A percentile compares a stretch with the other conserved stretches of the same genome.
Conservation (phyloP, 1,140 invertebrate species). For the Metopolophium dirhodum region DNA sequence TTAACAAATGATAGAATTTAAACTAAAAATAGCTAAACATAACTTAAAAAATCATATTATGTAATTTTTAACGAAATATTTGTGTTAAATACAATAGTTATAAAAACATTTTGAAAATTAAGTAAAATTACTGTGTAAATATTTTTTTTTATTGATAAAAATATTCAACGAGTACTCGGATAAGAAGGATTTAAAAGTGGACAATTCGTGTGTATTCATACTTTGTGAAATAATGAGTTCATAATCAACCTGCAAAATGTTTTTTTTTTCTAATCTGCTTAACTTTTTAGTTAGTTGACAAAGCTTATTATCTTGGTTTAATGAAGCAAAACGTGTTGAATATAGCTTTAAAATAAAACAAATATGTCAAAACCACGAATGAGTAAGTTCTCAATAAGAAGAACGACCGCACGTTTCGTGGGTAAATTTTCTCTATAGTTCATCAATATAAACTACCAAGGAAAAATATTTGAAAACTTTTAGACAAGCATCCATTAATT, state of each 20-base stretch:
- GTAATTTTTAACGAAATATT: neutral
- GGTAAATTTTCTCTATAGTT: neutral
- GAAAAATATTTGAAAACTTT: neutral
- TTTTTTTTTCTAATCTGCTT: neutral
- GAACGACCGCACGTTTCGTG: neutral
- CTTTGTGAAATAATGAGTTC: conserved; percentile 11
- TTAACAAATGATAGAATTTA: neutral
- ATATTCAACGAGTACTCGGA: neutral
- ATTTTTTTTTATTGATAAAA: neutral
- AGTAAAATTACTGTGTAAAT: neutral
- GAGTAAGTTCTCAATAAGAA: neutral
- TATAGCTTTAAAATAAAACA: neutral
- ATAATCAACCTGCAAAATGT: neutral
- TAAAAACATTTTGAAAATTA: neutral
- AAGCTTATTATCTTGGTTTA: neutral
- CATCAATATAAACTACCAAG: neutral
- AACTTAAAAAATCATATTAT: neutral
- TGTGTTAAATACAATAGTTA: neutral
- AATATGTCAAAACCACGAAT: neutral
- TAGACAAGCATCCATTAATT: neutral
- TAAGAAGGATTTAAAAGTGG: neutral
- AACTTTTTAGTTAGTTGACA: neutral
- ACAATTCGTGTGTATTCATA: neutral
- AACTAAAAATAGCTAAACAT: neutral
- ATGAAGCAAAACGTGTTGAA: neutral